Base-by-base conservation (phyloP, 2,113 vertebrate genomes). In the Mastomys natalensis region DNA sequence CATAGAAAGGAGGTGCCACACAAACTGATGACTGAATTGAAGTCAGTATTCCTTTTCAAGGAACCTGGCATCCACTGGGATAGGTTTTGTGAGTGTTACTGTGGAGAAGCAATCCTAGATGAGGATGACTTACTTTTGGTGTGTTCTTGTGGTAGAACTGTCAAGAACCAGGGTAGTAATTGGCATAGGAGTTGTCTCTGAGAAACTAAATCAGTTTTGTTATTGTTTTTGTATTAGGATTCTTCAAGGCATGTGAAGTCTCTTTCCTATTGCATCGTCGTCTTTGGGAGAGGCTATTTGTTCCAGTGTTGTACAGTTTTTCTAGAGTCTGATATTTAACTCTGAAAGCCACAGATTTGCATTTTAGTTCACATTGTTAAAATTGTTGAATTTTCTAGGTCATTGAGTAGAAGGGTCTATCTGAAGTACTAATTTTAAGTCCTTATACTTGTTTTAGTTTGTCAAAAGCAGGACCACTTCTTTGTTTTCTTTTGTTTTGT, bases 341-440 rank as follows among this genome's bases (percentile, higher is more conserved):
- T 91, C 37, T 62, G 55, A 92, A 96, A 92, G n/a, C 22, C 72
- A 17, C 70, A 21, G 48, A 45, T 94, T 6, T 93, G 12, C 58
- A 0, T 96, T 7, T 94, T 85, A 89, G 62, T 93, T n/a, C 93
- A 2, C 9, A n/a, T 4, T 78, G 31, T 88, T 95, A 34, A 87
- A 72, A 89, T 91, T 81, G 53, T n/a, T 87, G 22, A 72, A 43
- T 96, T 40, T 55, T 94, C 0, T 93, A 37, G 58, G 4, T 91
- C 21, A 86, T 6, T 94, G 34, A n/a, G 19, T 95, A 74, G 45
- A 96, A 22, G 91, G 68, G 90, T 93, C 92, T 70, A 89, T 88
- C 64, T 92, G 29, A 96, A 95, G 43, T 87, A 93, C 84, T 92
- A 31, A 29, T 62, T 90, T 96, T 92, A 37, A 89, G n/a, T 96